Evolutionary conservation across 1,140 invertebrate genomes (phyloP).

Genomic region (Lethocerus indicus): DNA sequence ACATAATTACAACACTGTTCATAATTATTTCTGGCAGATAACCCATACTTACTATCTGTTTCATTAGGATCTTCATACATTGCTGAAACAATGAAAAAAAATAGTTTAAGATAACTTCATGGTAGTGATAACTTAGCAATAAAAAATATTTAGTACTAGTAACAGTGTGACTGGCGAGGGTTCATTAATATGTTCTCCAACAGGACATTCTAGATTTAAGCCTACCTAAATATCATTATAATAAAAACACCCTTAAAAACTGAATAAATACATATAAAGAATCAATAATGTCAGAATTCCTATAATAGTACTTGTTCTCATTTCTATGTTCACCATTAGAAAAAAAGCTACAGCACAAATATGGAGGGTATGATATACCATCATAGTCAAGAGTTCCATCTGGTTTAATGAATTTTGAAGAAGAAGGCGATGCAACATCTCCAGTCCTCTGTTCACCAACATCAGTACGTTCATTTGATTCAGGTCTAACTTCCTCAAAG

Average conservation of each 20-base stretch:
- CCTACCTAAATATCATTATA: too few relatives aligned
- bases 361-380: constrained; percentile 14
- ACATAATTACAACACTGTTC: background rate
- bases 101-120: constrained; percentile 4
- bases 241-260: too few relatives aligned
- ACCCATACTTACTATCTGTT: constrained; percentile 19
- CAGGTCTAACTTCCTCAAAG: constrained; percentile 2
- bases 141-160: too few relatives aligned
- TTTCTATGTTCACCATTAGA: too few relatives aligned
- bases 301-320: too few relatives aligned
- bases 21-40: background rate
- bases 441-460: background rate
- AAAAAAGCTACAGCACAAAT: constrained; percentile 1
- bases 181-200: too few relatives aligned
- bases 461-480: background rate
- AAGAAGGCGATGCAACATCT: constrained; percentile 1
- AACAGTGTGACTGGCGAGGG: too few relatives aligned
- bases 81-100: constrained; percentile 17
- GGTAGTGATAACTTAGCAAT: too few relatives aligned
- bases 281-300: too few relatives aligned
- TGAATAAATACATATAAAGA: too few relatives aligned
- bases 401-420: constrained; percentile 13
- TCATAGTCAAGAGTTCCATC: constrained; percentile 19
- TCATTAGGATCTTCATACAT: constrained; percentile 20
- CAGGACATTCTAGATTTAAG: too few relatives aligned